phyloP scores from a whole-genome alignment of 2,113 vertebrate genomes.

The Acrocephalus arundinaceus region DNA sequence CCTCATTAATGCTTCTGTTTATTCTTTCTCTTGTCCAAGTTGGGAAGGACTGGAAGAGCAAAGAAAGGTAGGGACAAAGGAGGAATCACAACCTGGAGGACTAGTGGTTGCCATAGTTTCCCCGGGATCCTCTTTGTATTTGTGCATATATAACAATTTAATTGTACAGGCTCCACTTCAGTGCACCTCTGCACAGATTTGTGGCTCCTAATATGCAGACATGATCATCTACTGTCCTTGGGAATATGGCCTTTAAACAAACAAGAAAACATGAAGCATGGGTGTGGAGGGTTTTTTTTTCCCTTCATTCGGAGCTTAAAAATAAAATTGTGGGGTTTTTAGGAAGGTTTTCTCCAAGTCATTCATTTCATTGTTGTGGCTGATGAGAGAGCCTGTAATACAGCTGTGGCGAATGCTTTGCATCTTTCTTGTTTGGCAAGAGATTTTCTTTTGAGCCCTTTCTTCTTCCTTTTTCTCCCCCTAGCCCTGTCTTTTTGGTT shows the following conservation, averaged over 20 bases:
- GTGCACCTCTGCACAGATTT: not conserved
- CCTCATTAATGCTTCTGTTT: conserved; percentile 16
- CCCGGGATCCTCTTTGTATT: not conserved
- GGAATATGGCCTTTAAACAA: conserved; percentile 13
- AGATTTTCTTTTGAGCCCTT: not conserved
- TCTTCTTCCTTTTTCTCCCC: not conserved
- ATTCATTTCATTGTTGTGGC: conserved; percentile 12
- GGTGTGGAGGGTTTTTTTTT: not conserved
- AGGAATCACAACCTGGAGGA: not conserved
- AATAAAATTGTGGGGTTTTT: not conserved
- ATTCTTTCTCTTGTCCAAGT: conserved; percentile 3
- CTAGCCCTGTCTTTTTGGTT: not conserved
- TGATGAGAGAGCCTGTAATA: not conserved
- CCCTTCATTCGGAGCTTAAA: not conserved
- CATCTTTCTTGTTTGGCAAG: not conserved
- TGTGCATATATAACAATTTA: not conserved
- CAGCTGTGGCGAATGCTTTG: not conserved
- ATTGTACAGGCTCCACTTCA: not conserved
- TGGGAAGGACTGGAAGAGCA: not conserved
- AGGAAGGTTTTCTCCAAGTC: not conserved
- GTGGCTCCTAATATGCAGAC: not conserved
- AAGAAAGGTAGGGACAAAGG: not conserved
- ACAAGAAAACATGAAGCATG: not conserved
- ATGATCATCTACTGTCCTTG: not conserved
- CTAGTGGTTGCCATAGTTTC: not conserved